Evolutionary conservation across 2,797 vertebrate genomes (phyloP), one percentile per base, ranked within the genome.

Genomic region (Hapalemur alaotrensis): DNA sequence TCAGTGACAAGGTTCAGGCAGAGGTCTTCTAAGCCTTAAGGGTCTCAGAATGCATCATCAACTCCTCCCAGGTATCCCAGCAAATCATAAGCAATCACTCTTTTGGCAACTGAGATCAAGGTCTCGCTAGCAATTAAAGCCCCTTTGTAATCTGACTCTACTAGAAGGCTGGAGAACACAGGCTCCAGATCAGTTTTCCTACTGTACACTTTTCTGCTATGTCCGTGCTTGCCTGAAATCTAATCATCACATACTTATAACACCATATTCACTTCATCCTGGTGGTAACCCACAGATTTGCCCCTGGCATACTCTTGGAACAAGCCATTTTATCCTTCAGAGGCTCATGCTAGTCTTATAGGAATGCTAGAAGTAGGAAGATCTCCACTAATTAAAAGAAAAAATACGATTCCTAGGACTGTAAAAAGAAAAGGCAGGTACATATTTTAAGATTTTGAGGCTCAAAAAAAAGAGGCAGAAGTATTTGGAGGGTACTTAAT

Each of bases 371-470:
- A 61, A 81, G 18, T 38, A 54, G 15, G 18, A 92, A 32, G 32
- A n/a, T 61, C 41, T 57, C 38, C 5, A 73, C 50, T 70, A 91
- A 83, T 78, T 81, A 61, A 65, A 28, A 59, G 78, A 57, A 80
- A 79, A 85, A 75, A 63, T 41, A 61, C 8, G 7, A 89, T 85
- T 81, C 15, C 41, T 63, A 52, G 65, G 67, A 70, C 13, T 61
- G 18, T 30, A 84, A 72, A 50, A 81, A 75, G 80, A 90, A 35
- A 83, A 78, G 38, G n/a, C 46, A 69, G 43, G 67, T 28, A 83
- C 3, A 82, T n/a, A 91, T 70, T 84, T 91, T 93, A 91, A 70
- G 73, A 85, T 87, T 83, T 83, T 88, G 28, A 87, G 50, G 52
- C 41, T 87, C 25, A 59, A 65, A 65, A 30, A 41, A 15, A 94